Conservation (phyloP, 1,140 invertebrate genomes). For the Dendroctonus ponderosae region DNA sequence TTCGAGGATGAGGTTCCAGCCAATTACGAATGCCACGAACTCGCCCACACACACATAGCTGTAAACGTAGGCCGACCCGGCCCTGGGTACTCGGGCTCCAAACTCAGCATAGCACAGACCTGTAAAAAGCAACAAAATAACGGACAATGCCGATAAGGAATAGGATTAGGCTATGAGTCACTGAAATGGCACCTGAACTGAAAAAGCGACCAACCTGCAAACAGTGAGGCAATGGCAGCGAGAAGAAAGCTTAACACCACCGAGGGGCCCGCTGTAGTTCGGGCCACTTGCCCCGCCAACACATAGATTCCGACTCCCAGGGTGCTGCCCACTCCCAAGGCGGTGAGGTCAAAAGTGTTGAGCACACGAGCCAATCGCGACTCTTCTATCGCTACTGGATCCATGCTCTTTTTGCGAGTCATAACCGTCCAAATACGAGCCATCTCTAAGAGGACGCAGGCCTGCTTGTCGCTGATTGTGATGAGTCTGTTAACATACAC, state of each 20-base stretch:
- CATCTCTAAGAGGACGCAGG: conserved; percentile 22
- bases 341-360: conserved; percentile 72
- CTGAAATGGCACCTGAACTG: no score
- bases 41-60: conserved; percentile 83
- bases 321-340: conserved; percentile 80
- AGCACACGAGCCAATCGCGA: conserved; percentile 67
- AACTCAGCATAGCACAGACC: conserved; percentile 87
- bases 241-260: conserved; percentile 81
- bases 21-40: conserved; percentile 74
- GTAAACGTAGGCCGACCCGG: conserved; percentile 85
- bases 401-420: conserved; percentile 54
- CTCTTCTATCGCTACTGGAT: conserved; percentile 49
- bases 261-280: conserved; percentile 74
- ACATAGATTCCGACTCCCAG: conserved; percentile 88
- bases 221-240: conserved; percentile 79
- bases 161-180: no score
- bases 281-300: conserved; percentile 80
- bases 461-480: no score
- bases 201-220: conserved; percentile 77
- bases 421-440: conserved; percentile 50
- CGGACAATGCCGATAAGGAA: no score
- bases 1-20: conserved; percentile 89
- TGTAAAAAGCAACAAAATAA: conserved; percentile 48
- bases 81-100: conserved; percentile 77
- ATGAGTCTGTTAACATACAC: no score